Evolutionary conservation across 2,797 vertebrate genomes (phyloP), one percentile per base, ranked within the genome.

Genomic region (Channallabes apus): DNA sequence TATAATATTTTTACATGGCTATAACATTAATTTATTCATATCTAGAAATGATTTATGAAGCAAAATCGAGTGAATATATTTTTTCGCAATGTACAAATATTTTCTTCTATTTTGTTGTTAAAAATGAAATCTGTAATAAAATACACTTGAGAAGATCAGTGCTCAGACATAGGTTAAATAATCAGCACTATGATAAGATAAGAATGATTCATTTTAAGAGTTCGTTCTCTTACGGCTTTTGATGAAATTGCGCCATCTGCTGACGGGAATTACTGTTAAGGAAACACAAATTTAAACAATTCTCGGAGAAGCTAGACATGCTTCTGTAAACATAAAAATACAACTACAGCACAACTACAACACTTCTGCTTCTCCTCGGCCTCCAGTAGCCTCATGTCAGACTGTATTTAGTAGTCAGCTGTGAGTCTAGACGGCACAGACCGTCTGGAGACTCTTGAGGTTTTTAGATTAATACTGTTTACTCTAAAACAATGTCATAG

Each of bases 201-300:
- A 32, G 64, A 29, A 65, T 3, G 17, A 14, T 15, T 65, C 0
- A 29, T 29, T 65, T 11, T 29, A 24, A 8, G 59, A 62, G 11
- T n/a, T 3, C 46, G 32, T 38, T 38, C 38, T 46, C 38, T 51
- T 24, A 24, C 11, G 15, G 46, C 11, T 6, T 73, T 51, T 54
- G 38, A 65, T 71, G 38, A 67, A 81, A 85, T 85, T 81, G 56
- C 56, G 69, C 81, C 86, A 84, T 67, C 84, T 87, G 81, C 86
- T 82, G 88, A 3, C 22, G 7, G 46, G 46, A 54, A 32, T 56
- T 76, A 18, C 3, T 20, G 17, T 11, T 56, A 20, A 20, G 1
- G 20, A 18, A 17, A 8, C 6, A 7, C 1, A 51, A 51, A 51
- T 51, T 12, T 51, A 51, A 56, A 9, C 32, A 18, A 58, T 58